Percentiles rank a stretch among this genome's conserved stretches.
These are phyloP conservation scores for Thaleichthys pacificus DNA, from an alignment of 2,797 vertebrate genomes.

Conservation along the genomic window DNA sequence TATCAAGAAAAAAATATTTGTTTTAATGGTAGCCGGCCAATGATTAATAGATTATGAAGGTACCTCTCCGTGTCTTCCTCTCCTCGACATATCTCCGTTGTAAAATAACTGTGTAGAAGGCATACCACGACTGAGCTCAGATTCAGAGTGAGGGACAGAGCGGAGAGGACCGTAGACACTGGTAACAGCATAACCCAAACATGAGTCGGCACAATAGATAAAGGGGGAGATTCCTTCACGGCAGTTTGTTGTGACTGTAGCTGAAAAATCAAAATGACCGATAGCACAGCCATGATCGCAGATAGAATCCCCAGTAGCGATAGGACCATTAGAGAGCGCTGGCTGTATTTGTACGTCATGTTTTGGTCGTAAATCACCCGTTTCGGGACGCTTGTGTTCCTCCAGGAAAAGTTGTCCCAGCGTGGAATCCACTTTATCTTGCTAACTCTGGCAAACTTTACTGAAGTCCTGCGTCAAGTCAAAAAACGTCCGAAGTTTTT, in stretches of 20 bases:
- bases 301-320: constrained; percentile 78
- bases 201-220: constrained; percentile 58
- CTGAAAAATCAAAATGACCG: constrained; percentile 86
- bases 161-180: constrained; percentile 79
- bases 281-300: constrained; percentile 83
- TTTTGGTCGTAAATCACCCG: constrained; percentile 19
- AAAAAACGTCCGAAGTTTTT: background rate
- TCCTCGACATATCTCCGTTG: constrained; percentile 81
- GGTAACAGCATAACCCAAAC: constrained; percentile 76
- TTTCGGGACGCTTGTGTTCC: background rate
- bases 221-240: constrained; percentile 50
- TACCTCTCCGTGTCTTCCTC: constrained; percentile 79
- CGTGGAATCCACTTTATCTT: background rate
- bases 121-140: constrained; percentile 81
- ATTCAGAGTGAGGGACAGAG: constrained; percentile 83
- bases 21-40: too few relatives aligned
- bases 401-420: background rate
- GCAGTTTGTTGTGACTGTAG: constrained; percentile 74
- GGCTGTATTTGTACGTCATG: constrained; percentile 78
- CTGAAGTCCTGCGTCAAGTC: constrained; percentile 22
- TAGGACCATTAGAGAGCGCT: constrained; percentile 77
- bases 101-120: constrained; percentile 84
- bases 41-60: background rate
- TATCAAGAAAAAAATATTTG: too few relatives aligned
- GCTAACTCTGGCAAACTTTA: constrained; percentile 7